A percentile compares a stretch with the other conserved stretches of the same genome.
Evolutionary conservation across 2,888 invertebrate genomes (phyloP).

Genomic region (Brenthis daphne): DNA sequence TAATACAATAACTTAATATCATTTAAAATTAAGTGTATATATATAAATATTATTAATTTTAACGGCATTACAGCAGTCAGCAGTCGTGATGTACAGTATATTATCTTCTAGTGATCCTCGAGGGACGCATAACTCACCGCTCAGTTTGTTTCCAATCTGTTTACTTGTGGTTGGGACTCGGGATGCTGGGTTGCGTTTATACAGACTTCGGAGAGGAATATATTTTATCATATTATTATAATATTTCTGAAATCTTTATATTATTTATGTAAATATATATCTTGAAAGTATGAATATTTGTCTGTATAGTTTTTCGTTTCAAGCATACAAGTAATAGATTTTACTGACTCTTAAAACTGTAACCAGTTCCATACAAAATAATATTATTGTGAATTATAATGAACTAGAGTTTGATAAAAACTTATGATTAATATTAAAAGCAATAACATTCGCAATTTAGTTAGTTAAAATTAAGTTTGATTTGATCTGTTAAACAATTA

Average conservation of each 20-base stretch:
- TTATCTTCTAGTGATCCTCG: slow-evolving; percentile 41
- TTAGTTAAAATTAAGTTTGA: too few relatives aligned
- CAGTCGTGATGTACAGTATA: slow-evolving; percentile 24
- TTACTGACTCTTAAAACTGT: too few relatives aligned
- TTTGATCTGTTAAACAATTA: too few relatives aligned
- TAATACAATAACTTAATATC: too few relatives aligned
- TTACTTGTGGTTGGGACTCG: slow-evolving; percentile 34
- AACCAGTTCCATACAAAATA: too few relatives aligned
- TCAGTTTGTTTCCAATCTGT: slow-evolving; percentile 40
- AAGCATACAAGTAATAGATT: too few relatives aligned
- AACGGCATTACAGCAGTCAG: slow-evolving; percentile 4
- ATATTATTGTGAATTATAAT: too few relatives aligned
- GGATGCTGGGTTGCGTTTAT: slow-evolving; percentile 15
- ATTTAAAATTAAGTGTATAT: neutral
- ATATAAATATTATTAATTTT: slow-evolving; percentile 12
- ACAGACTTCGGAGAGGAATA: slow-evolving; percentile 8
- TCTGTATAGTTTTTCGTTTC: too few relatives aligned
- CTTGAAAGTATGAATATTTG: neutral
- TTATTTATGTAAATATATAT: neutral
- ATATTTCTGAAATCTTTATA: neutral
- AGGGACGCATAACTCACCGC: slow-evolving; percentile 49
- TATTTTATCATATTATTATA: neutral
- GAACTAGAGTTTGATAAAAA: too few relatives aligned
- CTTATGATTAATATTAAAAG: too few relatives aligned
- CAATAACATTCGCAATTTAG: too few relatives aligned